Conservation (phyloP, 2,113 vertebrate species). For the Eptesicus fuscus region DNA sequence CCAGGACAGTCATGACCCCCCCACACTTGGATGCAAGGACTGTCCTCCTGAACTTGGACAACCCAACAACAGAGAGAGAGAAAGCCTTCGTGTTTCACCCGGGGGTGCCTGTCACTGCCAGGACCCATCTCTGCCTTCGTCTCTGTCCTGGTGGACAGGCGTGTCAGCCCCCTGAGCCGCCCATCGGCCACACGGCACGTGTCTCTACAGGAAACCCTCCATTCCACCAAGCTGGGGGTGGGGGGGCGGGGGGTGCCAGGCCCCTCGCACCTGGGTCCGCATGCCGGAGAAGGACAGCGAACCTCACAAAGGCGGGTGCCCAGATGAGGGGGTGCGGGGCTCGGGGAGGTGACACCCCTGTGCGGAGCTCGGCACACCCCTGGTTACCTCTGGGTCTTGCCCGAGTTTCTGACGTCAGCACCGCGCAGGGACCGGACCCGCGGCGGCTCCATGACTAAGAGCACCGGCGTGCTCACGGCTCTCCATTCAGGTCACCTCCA, state of each 20-base stretch:
- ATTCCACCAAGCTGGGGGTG: neutral
- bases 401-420: neutral
- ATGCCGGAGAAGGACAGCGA: neutral
- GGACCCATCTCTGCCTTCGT: neutral
- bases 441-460: neutral
- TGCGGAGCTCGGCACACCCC: too few species aligned
- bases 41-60: neutral
- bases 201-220: neutral
- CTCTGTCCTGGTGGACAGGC: neutral
- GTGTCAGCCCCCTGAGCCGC: neutral
- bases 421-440: neutral
- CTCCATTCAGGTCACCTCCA: rapidly evolving
- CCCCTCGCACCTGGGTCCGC: neutral
- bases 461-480: rapidly evolving
- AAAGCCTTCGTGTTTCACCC: neutral
- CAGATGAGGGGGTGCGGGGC: neutral
- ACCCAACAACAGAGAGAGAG: neutral
- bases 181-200: too few species aligned
- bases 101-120: neutral
- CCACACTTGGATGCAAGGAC: neutral
- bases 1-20: neutral
- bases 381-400: neutral
- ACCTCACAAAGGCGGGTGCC: neutral
- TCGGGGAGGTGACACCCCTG: neutral
- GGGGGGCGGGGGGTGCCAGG: neutral